Percentiles rank a stretch among this genome's conserved stretches.
Conservation (phyloP, 2,113 vertebrate species). For the Anseranas semipalmata region DNA sequence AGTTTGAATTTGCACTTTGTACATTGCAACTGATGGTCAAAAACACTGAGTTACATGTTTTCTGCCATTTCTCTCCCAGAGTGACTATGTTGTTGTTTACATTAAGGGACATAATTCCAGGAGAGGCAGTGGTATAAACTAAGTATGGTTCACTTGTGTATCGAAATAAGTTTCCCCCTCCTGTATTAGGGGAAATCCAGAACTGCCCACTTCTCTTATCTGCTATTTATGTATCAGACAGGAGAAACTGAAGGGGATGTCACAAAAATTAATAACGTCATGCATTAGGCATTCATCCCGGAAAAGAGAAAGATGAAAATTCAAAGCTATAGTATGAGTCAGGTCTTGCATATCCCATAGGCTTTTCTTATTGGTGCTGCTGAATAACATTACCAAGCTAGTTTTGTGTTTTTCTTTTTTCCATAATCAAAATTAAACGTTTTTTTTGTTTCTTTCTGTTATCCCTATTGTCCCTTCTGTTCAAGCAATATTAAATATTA, state of each 20-base stretch:
- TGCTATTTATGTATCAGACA: neutral
- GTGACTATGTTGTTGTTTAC: neutral
- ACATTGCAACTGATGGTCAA: neutral
- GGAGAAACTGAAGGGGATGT: neutral
- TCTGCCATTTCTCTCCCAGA: neutral
- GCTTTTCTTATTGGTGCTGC: neutral
- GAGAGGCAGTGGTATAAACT: neutral
- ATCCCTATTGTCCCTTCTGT: neutral
- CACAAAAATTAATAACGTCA: fast-evolving
- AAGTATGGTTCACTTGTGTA: fast-evolving
- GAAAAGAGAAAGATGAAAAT: neutral
- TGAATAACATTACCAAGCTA: neutral
- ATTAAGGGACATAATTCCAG: neutral
- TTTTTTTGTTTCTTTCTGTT: neutral
- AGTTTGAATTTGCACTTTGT: neutral
- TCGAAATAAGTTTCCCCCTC: neutral
- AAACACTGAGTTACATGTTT: neutral
- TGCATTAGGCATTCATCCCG: neutral
- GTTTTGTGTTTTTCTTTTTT: neutral
- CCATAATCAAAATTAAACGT: neutral
- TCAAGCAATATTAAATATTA: conserved; percentile 18
- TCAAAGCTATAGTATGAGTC: fast-evolving
- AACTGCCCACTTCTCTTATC: neutral
- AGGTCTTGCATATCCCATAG: neutral
- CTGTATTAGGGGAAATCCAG: neutral